These are phyloP conservation scores for Portunus trituberculatus DNA, from an alignment of 1,140 invertebrate species.

Conservation along the genomic window DNA sequence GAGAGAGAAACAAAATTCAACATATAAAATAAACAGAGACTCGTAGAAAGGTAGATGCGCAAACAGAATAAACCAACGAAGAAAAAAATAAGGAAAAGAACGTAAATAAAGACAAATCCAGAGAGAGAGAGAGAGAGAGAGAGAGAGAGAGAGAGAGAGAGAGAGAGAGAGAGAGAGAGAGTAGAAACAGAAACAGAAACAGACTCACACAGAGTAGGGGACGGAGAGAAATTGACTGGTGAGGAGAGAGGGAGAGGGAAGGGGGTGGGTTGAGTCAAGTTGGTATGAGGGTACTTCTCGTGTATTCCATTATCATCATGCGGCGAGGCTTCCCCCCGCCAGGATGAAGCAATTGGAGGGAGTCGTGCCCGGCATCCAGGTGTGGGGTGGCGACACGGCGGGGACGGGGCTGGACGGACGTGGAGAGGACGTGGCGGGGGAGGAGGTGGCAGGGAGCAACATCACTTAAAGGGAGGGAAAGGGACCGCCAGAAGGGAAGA, in stretches of 20 bases:
- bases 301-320: not conserved
- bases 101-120: no score
- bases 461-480: not conserved
- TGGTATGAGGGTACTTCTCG: not conserved
- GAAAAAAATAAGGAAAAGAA: not conserved
- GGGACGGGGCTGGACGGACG: not conserved
- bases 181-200: not conserved
- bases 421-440: not conserved
- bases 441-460: not conserved
- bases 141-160: conserved; percentile 20
- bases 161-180: conserved; percentile 15
- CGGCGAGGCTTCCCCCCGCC: not conserved
- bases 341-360: not conserved
- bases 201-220: not conserved
- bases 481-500: not conserved
- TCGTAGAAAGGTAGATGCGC: not conserved
- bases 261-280: not conserved
- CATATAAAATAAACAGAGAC: not conserved
- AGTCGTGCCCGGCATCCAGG: not conserved
- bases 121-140: conserved; percentile 9
- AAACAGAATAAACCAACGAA: not conserved
- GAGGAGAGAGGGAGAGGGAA: not conserved
- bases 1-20: not conserved
- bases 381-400: not conserved
- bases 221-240: no score